phyloP scores from a whole-genome alignment of 2,113 vertebrate genomes.

The Labeo rohita region DNA sequence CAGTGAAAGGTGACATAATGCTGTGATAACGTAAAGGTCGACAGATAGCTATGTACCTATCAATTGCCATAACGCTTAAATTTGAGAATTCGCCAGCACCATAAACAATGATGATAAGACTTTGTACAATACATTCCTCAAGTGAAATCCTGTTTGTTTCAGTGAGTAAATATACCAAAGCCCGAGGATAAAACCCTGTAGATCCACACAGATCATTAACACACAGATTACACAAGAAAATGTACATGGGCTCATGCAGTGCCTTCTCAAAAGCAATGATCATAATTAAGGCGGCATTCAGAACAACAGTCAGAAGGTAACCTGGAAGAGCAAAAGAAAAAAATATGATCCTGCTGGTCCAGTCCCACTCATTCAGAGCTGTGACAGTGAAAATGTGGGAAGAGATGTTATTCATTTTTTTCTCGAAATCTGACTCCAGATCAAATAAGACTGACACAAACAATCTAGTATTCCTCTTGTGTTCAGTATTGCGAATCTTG shows the following conservation, averaged over 20 bases:
- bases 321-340: not conserved
- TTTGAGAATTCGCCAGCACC: slow-evolving; percentile 55
- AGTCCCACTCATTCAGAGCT: not conserved
- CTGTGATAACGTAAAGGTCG: slow-evolving; percentile 57
- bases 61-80: slow-evolving; percentile 59
- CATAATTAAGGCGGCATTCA: slow-evolving; percentile 53
- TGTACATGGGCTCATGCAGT: slow-evolving; percentile 65
- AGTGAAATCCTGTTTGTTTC: slow-evolving; percentile 54
- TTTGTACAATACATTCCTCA: slow-evolving; percentile 61
- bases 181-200: slow-evolving; percentile 62
- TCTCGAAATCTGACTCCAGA: not conserved
- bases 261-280: slow-evolving; percentile 47
- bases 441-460: not conserved
- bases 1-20: slow-evolving; percentile 49
- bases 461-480: not conserved
- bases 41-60: slow-evolving; percentile 65
- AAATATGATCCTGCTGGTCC: not conserved
- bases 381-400: not conserved
- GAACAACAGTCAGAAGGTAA: slow-evolving; percentile 15
- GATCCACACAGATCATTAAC: slow-evolving; percentile 55
- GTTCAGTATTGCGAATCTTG: too few relatives aligned
- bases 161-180: slow-evolving; percentile 55
- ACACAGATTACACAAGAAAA: slow-evolving; percentile 53
- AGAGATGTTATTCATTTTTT: not conserved
- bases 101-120: slow-evolving; percentile 58